Evolutionary conservation across 2,888 invertebrate genomes (phyloP), one percentile per base, ranked within the genome.

Genomic region (Lithophane semibrunnea): DNA sequence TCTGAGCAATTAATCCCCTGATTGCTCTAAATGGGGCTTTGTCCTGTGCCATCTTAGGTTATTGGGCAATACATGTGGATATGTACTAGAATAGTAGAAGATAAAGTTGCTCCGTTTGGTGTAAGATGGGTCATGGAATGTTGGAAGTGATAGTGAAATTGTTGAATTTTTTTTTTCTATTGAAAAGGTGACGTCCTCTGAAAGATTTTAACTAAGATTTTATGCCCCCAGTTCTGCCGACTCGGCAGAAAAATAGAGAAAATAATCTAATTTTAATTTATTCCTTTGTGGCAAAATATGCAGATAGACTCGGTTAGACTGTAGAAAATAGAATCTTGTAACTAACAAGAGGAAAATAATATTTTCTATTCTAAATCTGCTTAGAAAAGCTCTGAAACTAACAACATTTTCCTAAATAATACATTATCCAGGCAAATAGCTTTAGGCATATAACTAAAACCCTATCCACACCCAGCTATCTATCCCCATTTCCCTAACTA

Each of bases 1-100:
- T 91, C 89, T 89, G 72, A 79, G 85, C 90, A 90, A 91, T 91
- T 90, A 91, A 91, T 91, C 89, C 88, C 79, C 79, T 88, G 90
- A 89, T 91, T 89, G 89, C 86, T 77, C 88, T 88, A 89, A 90
- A 88, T 87, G 85, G 86, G 82, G 83, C 89, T 91, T 88, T 90
- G 88, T 86, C 77, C 75, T 77, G 77, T 67, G 49, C 79, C 75
- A 72, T 80, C 81, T 73, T 75, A 71, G 79, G 86, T 77, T 84
- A 84, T 84, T 77, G 84, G 77, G 68, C 63, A 29, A 73, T 83
- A 80, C 60, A 64, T 65, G 73, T 73, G 52, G 21, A 52, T 68
- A 18, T 58, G 42, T 74, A 60, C 47, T 68, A 52, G 1, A 0
- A 24, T 47, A 42, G 42, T 8, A 16, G 1, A 4, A 37, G 69